Percentiles rank a stretch among this genome's conserved stretches.
Conservation (phyloP, 2,113 vertebrate species). For the Psilopsiagon aymara region DNA sequence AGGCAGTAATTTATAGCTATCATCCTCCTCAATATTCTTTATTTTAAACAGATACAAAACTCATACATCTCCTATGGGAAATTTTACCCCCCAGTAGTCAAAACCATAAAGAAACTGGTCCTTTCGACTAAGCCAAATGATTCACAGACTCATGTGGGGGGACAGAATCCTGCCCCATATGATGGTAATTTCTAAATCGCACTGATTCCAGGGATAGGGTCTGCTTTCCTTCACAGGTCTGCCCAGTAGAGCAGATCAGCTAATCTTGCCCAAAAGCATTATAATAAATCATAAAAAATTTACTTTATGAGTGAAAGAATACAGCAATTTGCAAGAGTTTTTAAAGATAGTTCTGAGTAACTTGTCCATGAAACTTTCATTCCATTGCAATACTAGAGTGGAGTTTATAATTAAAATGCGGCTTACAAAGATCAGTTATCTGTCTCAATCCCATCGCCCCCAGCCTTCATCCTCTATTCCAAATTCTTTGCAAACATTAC, state of each 20-base stretch:
- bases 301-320: background rate
- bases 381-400: background rate
- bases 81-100: background rate
- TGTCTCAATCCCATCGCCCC: background rate
- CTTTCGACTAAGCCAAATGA: background rate
- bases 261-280: background rate
- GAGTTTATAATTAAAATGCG: background rate
- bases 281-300: background rate
- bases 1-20: background rate
- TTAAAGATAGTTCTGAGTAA: background rate
- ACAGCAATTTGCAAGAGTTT: background rate
- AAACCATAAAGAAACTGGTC: background rate
- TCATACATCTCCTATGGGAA: background rate
- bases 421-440: background rate
- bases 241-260: background rate
- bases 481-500: background rate
- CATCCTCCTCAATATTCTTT: background rate
- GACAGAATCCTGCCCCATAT: background rate
- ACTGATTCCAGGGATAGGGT: background rate
- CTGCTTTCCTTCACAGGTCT: background rate
- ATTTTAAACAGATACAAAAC: background rate
- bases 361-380: background rate
- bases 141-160: fast-evolving
- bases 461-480: background rate
- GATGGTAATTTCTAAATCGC: background rate